Base-by-base conservation (phyloP, 2,797 vertebrate species). In the Lophotriccus pileatus region DNA sequence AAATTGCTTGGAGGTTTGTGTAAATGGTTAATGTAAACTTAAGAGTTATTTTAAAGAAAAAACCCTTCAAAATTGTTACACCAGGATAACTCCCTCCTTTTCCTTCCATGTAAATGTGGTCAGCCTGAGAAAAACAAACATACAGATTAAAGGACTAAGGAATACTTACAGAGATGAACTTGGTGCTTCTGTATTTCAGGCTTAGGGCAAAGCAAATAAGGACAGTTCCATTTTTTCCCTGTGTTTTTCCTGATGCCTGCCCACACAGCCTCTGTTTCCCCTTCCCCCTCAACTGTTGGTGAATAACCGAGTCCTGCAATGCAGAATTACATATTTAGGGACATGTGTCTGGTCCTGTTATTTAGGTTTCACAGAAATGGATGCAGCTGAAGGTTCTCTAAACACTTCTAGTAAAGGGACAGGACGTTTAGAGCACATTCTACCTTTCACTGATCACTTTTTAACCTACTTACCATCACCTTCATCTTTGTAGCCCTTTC, bases 221-320 rank as follows among this genome's bases (percentile, higher is more conserved):
- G 24, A 68, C 13, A 34, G 5, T 76, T 72, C 20, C 32, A 37
- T 9, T 19, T 63, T 82, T 44, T 12, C 1, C 2, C 16, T 39
- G 2, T 55, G 10, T 22, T 89, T 64, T 84, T 32, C 17, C 30
- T 44, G 21, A 3, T 53, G 18, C 14, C 9, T 46, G 7, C 14
- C 8, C 7, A 23, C 4, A 2, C 4, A 2, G 4, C 1, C 25
- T 34, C 8, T 47, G 9, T 34, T 18, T 18, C 21, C 30, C 9
- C 9, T 46, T 59, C 20, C 9, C 4, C 8, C 13, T 34, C 55
- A 19, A 75, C 6, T 67, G 27, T 16, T 60, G 21, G 2, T 77
- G 36, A 89, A 64, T 50, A 72, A 50, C 3, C 5, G 21, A 46
- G 36, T 30, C 11, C 17, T 87, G 47, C 9, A 59, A 24, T 20